Evolutionary conservation across 2,888 invertebrate genomes (phyloP).

Genomic region (Neoscelio sp.): DNA sequence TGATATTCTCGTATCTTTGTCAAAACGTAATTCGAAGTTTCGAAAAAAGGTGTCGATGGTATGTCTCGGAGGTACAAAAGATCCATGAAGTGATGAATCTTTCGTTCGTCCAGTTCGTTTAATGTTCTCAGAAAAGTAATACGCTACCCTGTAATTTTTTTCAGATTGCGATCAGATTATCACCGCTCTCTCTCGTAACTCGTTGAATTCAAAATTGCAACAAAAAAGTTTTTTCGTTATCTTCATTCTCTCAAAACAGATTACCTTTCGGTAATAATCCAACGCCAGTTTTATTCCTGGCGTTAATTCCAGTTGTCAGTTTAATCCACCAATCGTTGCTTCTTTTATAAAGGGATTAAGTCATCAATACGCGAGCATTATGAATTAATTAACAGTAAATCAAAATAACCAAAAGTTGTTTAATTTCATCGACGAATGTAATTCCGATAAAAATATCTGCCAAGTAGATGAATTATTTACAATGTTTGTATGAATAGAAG

Average conservation of each 20-base stretch:
- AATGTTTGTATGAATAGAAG: not conserved
- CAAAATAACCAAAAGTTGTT: not conserved
- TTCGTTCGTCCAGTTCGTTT: not conserved
- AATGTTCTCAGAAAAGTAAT: conserved; percentile 29
- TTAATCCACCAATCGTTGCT: not conserved
- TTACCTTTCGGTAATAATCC: conserved; percentile 8
- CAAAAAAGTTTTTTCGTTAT: not conserved
- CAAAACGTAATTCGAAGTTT: too few relatives aligned
- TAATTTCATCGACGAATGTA: conserved; percentile 1
- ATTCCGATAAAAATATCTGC: not conserved
- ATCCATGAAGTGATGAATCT: not conserved
- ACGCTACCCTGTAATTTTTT: conserved; percentile 40
- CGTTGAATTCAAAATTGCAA: not conserved
- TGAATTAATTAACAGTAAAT: not conserved
- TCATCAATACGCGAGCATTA: not conserved
- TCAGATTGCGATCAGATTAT: conserved; percentile 42
- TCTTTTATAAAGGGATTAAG: not conserved
- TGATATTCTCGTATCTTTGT: too few relatives aligned
- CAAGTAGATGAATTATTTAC: conserved; percentile 38
- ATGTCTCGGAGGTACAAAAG: too few relatives aligned
- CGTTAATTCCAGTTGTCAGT: too few relatives aligned
- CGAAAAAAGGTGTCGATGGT: too few relatives aligned
- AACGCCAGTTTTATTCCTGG: not conserved
- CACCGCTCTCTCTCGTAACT: conserved; percentile 4
- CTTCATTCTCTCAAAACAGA: not conserved